Base-by-base conservation (phyloP, 2,888 invertebrate species). In the Drosophila barbarae region DNA sequence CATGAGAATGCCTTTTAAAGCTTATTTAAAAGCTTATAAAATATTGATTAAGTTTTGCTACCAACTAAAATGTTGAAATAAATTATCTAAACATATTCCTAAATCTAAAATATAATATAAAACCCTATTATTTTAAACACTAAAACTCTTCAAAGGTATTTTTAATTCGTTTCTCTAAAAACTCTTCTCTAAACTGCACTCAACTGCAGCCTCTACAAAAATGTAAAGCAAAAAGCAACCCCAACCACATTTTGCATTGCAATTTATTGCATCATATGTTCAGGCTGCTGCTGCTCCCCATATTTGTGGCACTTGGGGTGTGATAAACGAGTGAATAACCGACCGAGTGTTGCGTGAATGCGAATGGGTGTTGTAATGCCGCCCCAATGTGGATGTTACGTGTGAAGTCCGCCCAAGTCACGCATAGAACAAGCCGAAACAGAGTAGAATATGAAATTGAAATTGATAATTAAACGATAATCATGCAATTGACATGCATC, bases 401-500 rank as follows among this genome's bases (percentile, higher is more conserved):
- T 52, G 63, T 34, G 26, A 44, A 38, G 38, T 61, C 21, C 52
- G 36, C 52, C 34, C 36, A 12, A 51, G 61, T 61, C 61, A 63
- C 61, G 61, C 63, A 52, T 63, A 63, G 63, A 61, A 63, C 21
- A 6, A 32, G 39, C 15, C 39, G 53, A 34, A 52, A 13, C 42
- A 28, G 61, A 52, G 44, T 15, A 47, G 21, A 46, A 55, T 41
- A 36, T 15, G 15, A 30, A 36, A 28, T 28, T 51, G 46, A 66
- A 49, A 53, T 46, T 66, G 28, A 42, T 42, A 59, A 59, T 61
- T 38, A 58, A 35, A 32, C 52, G 63, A 56, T 71, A 71, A 74
- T 82, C 82, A 76, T 84, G 82, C 84, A 77, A 77, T 74, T 74
- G 77, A 67, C 76, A 82, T 82, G 84, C 82, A 79, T 38, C 36